Evolutionary conservation across 2,797 vertebrate genomes (phyloP).

Genomic region (Lagorchestes hirsutus): DNA sequence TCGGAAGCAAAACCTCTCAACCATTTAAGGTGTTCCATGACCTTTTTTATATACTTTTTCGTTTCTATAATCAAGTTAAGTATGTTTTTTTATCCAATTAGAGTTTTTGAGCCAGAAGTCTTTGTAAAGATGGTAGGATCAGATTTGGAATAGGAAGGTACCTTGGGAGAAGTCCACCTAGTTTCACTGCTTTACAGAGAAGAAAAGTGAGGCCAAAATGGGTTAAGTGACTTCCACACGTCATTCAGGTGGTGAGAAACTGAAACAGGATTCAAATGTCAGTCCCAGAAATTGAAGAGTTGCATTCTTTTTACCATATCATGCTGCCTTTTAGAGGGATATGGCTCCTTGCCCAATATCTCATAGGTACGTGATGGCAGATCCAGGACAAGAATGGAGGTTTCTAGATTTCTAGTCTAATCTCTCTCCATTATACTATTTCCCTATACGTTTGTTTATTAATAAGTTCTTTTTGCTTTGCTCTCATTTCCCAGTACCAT

Average conservation of each 20-base stretch:
- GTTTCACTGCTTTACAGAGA: not conserved
- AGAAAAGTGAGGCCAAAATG: too few species aligned
- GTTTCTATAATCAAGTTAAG: not conserved
- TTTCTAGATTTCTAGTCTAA: not conserved
- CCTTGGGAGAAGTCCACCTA: not conserved
- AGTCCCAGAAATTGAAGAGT: not conserved
- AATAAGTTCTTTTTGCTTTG: not conserved
- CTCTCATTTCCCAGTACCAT: not conserved
- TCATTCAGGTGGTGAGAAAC: not conserved
- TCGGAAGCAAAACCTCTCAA: conserved; percentile 13
- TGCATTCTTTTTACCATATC: not conserved
- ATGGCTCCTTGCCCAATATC: not conserved
- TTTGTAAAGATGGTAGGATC: not conserved
- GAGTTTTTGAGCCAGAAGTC: not conserved
- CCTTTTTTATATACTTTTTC: not conserved
- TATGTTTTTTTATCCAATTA: not conserved
- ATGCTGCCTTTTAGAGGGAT: not conserved
- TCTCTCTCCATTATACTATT: not conserved
- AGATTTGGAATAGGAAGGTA: not conserved
- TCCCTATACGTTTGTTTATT: not conserved
- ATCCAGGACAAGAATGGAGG: not conserved
- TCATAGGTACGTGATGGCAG: not conserved
- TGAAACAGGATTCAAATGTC: not conserved
- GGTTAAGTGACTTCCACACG: not conserved
- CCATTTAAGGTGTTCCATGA: not conserved